Percentiles rank a stretch among this genome's conserved stretches.
These are phyloP conservation scores for Pheucticus melanocephalus DNA, from an alignment of 2,113 vertebrate species.

Conservation along the genomic window DNA sequence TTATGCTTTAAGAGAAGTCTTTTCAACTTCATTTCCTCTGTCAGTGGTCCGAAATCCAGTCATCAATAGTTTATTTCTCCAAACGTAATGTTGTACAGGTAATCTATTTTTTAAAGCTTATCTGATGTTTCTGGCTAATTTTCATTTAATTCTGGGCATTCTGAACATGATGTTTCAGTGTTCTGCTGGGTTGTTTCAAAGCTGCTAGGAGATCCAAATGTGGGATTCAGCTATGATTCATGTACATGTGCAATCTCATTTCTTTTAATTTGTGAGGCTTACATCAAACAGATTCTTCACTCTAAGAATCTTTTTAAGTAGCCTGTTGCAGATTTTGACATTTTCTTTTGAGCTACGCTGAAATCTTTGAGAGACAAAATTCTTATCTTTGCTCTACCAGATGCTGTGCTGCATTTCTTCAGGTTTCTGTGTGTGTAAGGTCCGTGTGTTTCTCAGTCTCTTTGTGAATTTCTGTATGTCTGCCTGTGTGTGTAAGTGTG, in stretches of 20 bases:
- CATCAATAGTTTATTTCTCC: conserved; percentile 40
- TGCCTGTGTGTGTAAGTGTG: accelerated
- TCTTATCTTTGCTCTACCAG: background rate
- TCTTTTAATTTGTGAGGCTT: background rate
- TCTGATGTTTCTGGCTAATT: background rate
- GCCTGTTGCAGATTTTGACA: background rate
- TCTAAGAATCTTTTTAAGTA: background rate
- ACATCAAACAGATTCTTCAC: background rate
- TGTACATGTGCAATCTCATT: background rate
- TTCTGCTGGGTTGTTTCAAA: background rate
- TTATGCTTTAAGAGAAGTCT: conserved; percentile 39
- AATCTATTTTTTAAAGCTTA: conserved; percentile 29
- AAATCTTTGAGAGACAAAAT: background rate
- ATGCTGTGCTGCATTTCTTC: background rate
- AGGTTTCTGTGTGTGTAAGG: background rate
- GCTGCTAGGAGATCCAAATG: background rate
- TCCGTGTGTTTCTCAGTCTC: background rate
- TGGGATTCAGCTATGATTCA: background rate
- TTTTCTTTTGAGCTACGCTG: background rate
- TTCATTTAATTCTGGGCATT: background rate
- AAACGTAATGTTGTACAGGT: conserved; percentile 45
- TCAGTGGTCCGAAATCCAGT: conserved; percentile 52
- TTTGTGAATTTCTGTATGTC: accelerated
- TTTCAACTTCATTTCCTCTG: conserved; percentile 46
- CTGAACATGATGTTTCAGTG: background rate